phyloP scores from a whole-genome alignment of 2,113 vertebrate species.

The Leucosticte australis region DNA sequence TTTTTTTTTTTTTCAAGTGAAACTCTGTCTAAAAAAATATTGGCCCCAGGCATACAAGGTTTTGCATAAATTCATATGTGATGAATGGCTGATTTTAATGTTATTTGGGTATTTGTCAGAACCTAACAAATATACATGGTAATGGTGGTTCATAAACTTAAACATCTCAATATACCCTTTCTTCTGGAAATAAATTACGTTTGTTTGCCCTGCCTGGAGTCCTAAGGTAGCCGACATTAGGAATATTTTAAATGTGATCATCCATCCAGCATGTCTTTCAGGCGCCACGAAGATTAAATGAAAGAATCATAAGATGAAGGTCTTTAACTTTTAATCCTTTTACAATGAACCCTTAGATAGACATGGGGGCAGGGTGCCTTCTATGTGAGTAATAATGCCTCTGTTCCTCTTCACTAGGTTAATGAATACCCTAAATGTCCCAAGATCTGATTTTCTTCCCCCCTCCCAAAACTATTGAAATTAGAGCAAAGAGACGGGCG shows the following conservation, averaged over 20 bases:
- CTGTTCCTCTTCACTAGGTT: slow-evolving; percentile 80
- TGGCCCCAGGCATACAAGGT: slow-evolving; percentile 77
- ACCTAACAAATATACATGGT: slow-evolving; percentile 79
- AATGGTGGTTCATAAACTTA: slow-evolving; percentile 79
- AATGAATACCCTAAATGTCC: slow-evolving; percentile 80
- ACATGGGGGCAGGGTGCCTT: slow-evolving; percentile 84
- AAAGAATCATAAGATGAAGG: slow-evolving; percentile 92
- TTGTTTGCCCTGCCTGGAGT: slow-evolving; percentile 84
- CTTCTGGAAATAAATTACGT: slow-evolving; percentile 84
- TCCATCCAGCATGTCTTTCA: slow-evolving; percentile 89
- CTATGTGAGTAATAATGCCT: slow-evolving; percentile 79
- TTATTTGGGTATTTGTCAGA: slow-evolving; percentile 84
- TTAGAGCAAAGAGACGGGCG: slow-evolving; percentile 68
- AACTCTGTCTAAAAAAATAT: slow-evolving; percentile 80
- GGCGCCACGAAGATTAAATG: slow-evolving; percentile 94
- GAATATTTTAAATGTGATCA: slow-evolving; percentile 91
- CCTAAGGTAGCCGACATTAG: slow-evolving; percentile 85
- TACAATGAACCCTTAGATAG: slow-evolving; percentile 92
- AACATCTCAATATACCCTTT: slow-evolving; percentile 83
- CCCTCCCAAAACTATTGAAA: slow-evolving; percentile 69
- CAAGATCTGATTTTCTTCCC: slow-evolving; percentile 41
- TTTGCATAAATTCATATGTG: slow-evolving; percentile 84
- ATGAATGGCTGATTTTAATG: slow-evolving; percentile 84
- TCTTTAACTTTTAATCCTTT: slow-evolving; percentile 95
- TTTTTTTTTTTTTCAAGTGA: slow-evolving; percentile 68